Evolutionary conservation across 1,140 invertebrate genomes (phyloP).

Genomic region (Drosophila orena): DNA sequence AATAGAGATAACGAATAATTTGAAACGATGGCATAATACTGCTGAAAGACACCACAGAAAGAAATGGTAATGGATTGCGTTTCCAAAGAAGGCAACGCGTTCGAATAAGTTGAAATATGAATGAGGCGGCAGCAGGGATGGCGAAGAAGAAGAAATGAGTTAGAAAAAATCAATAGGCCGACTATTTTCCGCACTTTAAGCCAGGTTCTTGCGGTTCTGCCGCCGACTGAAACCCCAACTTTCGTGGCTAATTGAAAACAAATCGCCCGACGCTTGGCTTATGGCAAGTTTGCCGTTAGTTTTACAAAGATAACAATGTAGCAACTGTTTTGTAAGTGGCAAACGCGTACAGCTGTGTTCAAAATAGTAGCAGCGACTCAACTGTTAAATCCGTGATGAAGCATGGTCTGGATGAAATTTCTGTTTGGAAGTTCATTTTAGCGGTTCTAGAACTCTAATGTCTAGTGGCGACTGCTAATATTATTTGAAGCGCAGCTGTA

Average conservation of each 20-base stretch:
- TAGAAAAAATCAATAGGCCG: slow-evolving; percentile 29
- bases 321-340: slow-evolving; percentile 8
- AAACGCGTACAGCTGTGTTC: not conserved
- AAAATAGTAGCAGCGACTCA: not conserved
- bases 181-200: slow-evolving; percentile 10
- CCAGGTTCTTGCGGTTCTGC: not conserved
- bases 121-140: not conserved
- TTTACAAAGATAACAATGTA: slow-evolving; percentile 35
- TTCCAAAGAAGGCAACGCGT: slow-evolving; percentile 1
- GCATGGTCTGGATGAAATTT: not conserved
- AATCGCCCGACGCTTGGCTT: slow-evolving; percentile 27
- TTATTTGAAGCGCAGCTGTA: not conserved
- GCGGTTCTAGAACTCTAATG: no score
- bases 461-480: no score
- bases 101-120: not conserved
- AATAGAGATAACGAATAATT: not conserved
- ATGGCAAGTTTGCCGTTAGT: slow-evolving; percentile 39
- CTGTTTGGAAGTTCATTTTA: not conserved
- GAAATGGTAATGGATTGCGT: slow-evolving; percentile 1
- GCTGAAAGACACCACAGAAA: not conserved
- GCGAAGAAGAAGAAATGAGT: slow-evolving; percentile 3
- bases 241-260: slow-evolving; percentile 35
- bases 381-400: not conserved
- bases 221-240: not conserved
- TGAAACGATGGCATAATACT: not conserved